Conservation (phyloP, 2,113 vertebrate genomes). For the Osmerus eperlanus region DNA sequence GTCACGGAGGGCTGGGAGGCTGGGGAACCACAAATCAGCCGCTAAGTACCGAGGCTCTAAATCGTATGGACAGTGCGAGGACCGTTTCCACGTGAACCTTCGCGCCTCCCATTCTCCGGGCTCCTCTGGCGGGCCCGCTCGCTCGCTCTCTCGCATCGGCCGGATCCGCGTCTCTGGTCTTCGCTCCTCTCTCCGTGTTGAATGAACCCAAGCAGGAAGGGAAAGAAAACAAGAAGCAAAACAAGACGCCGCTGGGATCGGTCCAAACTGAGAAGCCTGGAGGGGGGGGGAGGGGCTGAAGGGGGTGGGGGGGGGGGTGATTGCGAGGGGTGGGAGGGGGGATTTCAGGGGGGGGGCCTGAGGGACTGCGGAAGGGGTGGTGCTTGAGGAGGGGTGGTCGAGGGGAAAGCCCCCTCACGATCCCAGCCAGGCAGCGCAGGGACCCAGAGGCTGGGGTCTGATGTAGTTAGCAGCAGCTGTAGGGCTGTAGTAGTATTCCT, state of each 20-base stretch:
- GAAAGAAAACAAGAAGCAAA: constrained; percentile 33
- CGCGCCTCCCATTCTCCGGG: constrained; percentile 49
- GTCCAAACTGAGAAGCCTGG: constrained; percentile 38
- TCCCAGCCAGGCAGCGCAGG: not conserved
- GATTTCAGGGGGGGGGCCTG: not conserved
- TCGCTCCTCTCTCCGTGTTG: too few species aligned
- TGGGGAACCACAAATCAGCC: constrained; percentile 60
- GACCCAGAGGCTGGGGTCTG: constrained; percentile 13
- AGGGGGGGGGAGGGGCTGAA: not conserved
- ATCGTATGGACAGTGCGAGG: constrained; percentile 28
- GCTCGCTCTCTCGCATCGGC: constrained; percentile 37
- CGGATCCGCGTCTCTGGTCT: not conserved
- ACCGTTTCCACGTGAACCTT: constrained; percentile 48
- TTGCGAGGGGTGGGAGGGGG: too few species aligned
- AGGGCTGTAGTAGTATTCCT: constrained; percentile 25
- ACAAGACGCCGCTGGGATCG: constrained; percentile 36
- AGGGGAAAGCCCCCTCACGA: not conserved
- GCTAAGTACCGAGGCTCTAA: constrained; percentile 34
- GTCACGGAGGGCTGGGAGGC: constrained; percentile 41
- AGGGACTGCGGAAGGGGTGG: constrained; percentile 25
- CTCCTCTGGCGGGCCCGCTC: constrained; percentile 20
- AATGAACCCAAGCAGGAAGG: not conserved
- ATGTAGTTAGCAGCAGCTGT: constrained; percentile 39
- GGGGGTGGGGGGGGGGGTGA: constrained; percentile 38
- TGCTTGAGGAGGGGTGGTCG: constrained; percentile 20